Conservation (phyloP, 2,888 invertebrate genomes). For the Pyralis farinalis region DNA sequence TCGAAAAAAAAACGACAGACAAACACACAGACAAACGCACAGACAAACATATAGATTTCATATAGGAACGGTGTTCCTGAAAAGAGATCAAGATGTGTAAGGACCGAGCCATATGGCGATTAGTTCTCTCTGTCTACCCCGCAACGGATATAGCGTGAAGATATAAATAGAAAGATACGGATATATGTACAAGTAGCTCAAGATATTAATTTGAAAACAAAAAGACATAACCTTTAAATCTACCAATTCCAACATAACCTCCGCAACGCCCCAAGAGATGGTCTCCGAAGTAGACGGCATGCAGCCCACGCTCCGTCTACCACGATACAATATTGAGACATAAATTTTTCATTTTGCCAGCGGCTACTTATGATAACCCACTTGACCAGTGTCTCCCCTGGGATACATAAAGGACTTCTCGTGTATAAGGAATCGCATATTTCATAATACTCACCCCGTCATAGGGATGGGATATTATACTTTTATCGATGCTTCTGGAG, state of each 20-base stretch:
- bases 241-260: slow-evolving; percentile 20
- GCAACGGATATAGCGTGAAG: too few species aligned
- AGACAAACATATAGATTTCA: too few species aligned
- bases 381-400: slow-evolving; percentile 73
- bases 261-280: slow-evolving; percentile 44
- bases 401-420: slow-evolving; percentile 79
- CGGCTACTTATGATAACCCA: slow-evolving; percentile 76
- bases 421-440: slow-evolving; percentile 79
- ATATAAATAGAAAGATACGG: too few species aligned
- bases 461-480: slow-evolving; percentile 32
- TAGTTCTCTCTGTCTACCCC: too few species aligned
- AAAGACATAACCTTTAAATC: background rate
- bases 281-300: slow-evolving; percentile 30
- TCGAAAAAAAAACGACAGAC: too few species aligned
- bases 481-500: slow-evolving; percentile 25
- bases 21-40: too few species aligned
- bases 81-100: too few species aligned
- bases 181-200: too few species aligned
- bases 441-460: slow-evolving; percentile 58
- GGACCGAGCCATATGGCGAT: too few species aligned
- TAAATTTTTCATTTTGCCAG: slow-evolving; percentile 78
- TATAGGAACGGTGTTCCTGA: too few species aligned
- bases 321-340: slow-evolving; percentile 72
- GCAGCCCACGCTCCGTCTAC: slow-evolving; percentile 53
- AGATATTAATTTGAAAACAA: slow-evolving; percentile 11